Evolutionary conservation across 1,140 invertebrate species (phyloP).

Genomic region (Drosophila pseudoobscura): DNA sequence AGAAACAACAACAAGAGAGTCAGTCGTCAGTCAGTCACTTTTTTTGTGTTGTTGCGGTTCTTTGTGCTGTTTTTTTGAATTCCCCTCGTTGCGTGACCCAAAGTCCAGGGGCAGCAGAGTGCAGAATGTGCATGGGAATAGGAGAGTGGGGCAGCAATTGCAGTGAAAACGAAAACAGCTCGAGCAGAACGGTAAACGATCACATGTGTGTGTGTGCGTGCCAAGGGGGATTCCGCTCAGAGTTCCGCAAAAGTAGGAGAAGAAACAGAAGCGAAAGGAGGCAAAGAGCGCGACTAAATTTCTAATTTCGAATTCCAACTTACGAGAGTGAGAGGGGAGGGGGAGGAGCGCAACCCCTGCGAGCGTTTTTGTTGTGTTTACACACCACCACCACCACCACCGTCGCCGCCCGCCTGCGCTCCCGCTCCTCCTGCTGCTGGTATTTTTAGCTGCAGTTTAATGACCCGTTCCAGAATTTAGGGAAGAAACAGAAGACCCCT

Average conservation of each 20-base stretch:
- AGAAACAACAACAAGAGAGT: conserved; percentile 29
- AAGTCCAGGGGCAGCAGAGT: conserved; percentile 37
- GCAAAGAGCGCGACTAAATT: conserved; percentile 15
- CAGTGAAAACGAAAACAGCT: conserved; percentile 44
- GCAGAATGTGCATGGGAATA: conserved; percentile 51
- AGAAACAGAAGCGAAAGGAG: not conserved
- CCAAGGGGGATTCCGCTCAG: conserved; percentile 65
- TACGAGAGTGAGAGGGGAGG: conserved; percentile 12
- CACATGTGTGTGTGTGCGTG: not conserved
- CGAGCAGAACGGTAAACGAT: conserved; percentile 50
- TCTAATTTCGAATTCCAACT: conserved; percentile 55
- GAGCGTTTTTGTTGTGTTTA: conserved; percentile 52
- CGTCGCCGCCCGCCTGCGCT: conserved; percentile 38
- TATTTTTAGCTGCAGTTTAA: conserved; percentile 77
- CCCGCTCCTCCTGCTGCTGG: conserved; percentile 36
- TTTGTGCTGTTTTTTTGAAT: conserved; percentile 38
- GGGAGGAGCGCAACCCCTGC: conserved; percentile 28
- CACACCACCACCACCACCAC: conserved; percentile 54
- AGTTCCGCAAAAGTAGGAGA: conserved; percentile 52
- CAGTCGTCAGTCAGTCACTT: conserved; percentile 37
- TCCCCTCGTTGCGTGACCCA: conserved; percentile 67
- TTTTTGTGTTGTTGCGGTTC: conserved; percentile 57
- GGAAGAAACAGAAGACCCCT: conserved; percentile 38
- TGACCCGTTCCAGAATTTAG: conserved; percentile 60
- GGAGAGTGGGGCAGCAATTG: conserved; percentile 9